Evolutionary conservation across 2,888 invertebrate genomes (phyloP).

Genomic region (Calameuta pallipes): DNA sequence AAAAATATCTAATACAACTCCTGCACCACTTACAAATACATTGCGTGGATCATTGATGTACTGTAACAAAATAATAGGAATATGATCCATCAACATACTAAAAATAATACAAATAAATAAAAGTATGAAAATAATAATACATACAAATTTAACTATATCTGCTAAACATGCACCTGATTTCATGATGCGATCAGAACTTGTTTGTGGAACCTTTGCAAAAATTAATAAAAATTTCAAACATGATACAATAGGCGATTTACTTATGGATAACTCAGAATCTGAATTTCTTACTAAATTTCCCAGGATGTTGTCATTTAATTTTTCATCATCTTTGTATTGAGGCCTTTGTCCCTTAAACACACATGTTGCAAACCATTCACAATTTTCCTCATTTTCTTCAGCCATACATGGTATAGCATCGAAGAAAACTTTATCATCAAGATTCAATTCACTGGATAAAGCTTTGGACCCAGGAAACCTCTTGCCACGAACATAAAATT

Average conservation of each 20-base stretch:
- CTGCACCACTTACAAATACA: conserved; percentile 40
- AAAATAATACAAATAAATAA: conserved; percentile 8
- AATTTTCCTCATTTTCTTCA: conserved; percentile 38
- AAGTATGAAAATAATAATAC: conserved; percentile 3
- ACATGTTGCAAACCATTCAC: conserved; percentile 46
- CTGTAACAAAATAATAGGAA: conserved; percentile 31
- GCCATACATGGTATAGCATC: conserved; percentile 50
- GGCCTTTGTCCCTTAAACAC: conserved; percentile 45
- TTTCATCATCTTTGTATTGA: background rate
- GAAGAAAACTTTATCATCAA: conserved; percentile 35
- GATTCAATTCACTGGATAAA: conserved; percentile 25
- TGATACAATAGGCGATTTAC: background rate
- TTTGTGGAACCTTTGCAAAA: conserved; percentile 18
- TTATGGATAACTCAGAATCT: conserved; percentile 1
- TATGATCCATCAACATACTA: background rate
- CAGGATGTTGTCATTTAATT: background rate
- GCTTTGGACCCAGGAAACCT: conserved; percentile 37
- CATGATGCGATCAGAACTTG: conserved; percentile 16
- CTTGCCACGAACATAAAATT: conserved; percentile 40
- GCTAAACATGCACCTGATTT: conserved; percentile 14
- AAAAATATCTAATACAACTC: conserved; percentile 37
- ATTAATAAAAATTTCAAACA: background rate
- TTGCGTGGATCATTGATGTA: conserved; percentile 34
- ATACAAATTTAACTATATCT: conserved; percentile 11
- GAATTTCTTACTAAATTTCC: background rate